Percentiles rank a stretch among this genome's conserved stretches.
phyloP scores from a whole-genome alignment of 1,140 invertebrate species.

The Lordiphosa stackelbergi region DNA sequence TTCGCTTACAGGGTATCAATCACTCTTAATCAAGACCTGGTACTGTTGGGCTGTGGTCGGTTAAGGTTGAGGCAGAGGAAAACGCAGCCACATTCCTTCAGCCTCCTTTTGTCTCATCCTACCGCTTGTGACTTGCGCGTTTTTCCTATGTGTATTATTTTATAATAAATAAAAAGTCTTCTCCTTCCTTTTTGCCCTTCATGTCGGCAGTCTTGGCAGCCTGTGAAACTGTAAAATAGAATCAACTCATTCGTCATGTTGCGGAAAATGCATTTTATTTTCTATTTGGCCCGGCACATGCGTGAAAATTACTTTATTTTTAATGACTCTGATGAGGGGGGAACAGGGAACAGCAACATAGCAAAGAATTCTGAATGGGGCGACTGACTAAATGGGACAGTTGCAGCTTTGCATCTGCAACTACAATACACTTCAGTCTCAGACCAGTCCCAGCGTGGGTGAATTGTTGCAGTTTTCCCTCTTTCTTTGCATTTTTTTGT shows the following conservation, averaged over 20 bases:
- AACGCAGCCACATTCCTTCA: neutral
- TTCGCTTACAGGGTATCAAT: conserved; percentile 14
- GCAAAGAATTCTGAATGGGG: conserved; percentile 5
- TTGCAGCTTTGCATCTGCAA: conserved; percentile 11
- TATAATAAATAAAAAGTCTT: conserved; percentile 33
- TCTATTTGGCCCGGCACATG: conserved; percentile 64
- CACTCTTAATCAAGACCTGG: too few species aligned
- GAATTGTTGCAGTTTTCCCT: conserved; percentile 1
- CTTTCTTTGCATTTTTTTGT: conserved; percentile 6
- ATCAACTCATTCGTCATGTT: conserved; percentile 72
- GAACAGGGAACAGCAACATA: conserved; percentile 3
- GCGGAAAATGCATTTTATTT: conserved; percentile 71
- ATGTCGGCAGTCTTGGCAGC: conserved; percentile 8
- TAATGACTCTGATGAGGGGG: conserved; percentile 46
- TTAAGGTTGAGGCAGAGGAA: neutral
- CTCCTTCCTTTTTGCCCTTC: conserved; percentile 12
- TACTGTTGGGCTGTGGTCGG: too few species aligned
- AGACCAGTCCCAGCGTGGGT: conserved; percentile 8
- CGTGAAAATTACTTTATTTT: conserved; percentile 75
- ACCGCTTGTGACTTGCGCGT: conserved; percentile 20
- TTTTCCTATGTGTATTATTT: conserved; percentile 23
- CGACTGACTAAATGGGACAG: conserved; percentile 47
- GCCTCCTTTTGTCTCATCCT: neutral
- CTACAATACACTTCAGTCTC: conserved; percentile 12
- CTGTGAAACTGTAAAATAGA: conserved; percentile 66